Base-by-base conservation (phyloP, 2,888 invertebrate species). In the Calameuta filiformis region DNA sequence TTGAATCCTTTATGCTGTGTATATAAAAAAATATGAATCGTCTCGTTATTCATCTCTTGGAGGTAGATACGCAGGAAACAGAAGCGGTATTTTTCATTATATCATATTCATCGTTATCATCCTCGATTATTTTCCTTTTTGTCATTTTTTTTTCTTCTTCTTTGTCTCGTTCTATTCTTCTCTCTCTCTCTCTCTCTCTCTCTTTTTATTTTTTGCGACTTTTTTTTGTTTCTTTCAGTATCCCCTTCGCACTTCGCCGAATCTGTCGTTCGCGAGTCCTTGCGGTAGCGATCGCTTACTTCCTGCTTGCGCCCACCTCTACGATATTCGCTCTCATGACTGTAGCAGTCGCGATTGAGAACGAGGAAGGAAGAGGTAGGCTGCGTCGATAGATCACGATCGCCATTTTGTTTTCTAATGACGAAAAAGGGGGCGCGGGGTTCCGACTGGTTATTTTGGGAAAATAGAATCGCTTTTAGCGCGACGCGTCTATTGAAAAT, bases 51-150 rank as follows among this genome's bases (percentile, higher is more conserved):
- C 83, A 83, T 79, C 81, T 87, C 82, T 89, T 83, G 88, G 89
- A 89, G 89, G 89, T 89, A 89, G 89, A 88, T 89, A 85, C 87
- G 87, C 88, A 89, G 89, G 87, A 89, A 89, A 89, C 87, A 86
- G 87, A 88, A 89, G 87, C 87, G 85, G 83, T 85, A 82, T 84
- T 82, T 83, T 84, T 86, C 83, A 81, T 81, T 80, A 81, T 79
- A 75, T 69, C 56, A 74, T 75, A 81, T 81, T 77, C 71, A 78
- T 77, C 77, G 23, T 71, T 31, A 23, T 34, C 71, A 0, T 31
- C 30, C 71, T 71, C 30, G 71, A 35, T 73, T 79, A 75, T 33
- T 75, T 33, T 40, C 40, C 77, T 34, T 35, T 12, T 69, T 34
- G 12, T 12, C 15, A 69, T 56, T 76, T 77, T 56, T 56, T 77